Percentiles rank a stretch among this genome's conserved stretches.
phyloP scores from a whole-genome alignment of 2,113 vertebrate species.

The Acrocephalus arundinaceus region DNA sequence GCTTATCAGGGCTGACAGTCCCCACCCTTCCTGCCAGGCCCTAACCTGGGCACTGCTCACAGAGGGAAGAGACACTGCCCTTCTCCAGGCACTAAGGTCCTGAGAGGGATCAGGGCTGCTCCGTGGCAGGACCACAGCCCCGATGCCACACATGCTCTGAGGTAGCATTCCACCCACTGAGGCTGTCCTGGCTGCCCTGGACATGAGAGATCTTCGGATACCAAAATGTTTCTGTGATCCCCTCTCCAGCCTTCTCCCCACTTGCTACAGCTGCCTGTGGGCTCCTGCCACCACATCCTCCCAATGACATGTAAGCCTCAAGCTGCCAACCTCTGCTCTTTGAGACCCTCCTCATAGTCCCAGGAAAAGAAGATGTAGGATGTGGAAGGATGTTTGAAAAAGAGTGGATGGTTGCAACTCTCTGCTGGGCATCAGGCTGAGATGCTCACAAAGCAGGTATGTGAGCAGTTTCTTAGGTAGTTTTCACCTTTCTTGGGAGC shows the following conservation, averaged over 20 bases:
- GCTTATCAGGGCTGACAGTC: constrained; percentile 51
- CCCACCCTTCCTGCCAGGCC: constrained; percentile 55
- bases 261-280: background rate
- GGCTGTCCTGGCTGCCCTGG: background rate
- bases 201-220: background rate
- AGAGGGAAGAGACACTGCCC: background rate
- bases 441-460: background rate
- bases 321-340: background rate
- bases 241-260: background rate
- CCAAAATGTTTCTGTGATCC: accelerated
- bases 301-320: background rate
- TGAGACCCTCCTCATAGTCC: background rate
- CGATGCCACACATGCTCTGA: background rate
- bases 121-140: background rate
- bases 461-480: background rate
- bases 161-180: background rate
- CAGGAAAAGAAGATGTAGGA: background rate
- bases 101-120: background rate
- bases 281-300: background rate
- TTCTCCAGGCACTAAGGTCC: background rate
- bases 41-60: background rate
- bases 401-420: background rate
- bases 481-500: background rate
- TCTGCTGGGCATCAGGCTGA: background rate
- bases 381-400: background rate